Evolutionary conservation across 1,140 invertebrate genomes (phyloP).

Genomic region (Diuraphis noxia): DNA sequence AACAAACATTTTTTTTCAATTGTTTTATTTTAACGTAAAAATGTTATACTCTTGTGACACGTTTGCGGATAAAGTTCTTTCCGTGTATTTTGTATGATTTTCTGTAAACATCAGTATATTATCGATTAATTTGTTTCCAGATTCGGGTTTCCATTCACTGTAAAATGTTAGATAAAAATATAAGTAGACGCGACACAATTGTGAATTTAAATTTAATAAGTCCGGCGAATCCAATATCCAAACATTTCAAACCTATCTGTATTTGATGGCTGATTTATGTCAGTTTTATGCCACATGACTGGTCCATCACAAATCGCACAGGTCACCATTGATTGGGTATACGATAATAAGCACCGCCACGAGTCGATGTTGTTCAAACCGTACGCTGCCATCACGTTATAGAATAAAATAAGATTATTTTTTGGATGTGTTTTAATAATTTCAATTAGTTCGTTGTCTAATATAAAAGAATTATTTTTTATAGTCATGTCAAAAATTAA

Average conservation of each 20-base stretch:
- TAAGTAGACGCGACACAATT: background rate
- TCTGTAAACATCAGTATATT: background rate
- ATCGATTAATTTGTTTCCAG: background rate
- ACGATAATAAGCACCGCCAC: background rate
- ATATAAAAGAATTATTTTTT: background rate
- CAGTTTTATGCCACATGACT: background rate
- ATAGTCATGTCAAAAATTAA: constrained; percentile 7
- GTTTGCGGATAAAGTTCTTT: background rate
- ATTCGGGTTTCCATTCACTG: background rate
- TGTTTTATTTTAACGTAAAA: background rate
- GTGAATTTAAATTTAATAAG: background rate
- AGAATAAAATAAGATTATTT: background rate
- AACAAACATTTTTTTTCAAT: background rate
- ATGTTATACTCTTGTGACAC: background rate
- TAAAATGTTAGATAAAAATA: background rate
- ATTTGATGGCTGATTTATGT: background rate
- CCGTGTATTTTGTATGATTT: background rate
- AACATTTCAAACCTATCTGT: constrained; percentile 26
- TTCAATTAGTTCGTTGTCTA: constrained; percentile 14
- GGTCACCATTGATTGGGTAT: background rate
- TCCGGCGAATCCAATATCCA: background rate
- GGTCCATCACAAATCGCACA: constrained; percentile 12
- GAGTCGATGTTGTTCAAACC: background rate
- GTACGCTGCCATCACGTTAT: constrained; percentile 25
- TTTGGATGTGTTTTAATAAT: background rate